Conservation (phyloP, 2,113 vertebrate species). For the Dunckerocampus dactyliophorus region DNA sequence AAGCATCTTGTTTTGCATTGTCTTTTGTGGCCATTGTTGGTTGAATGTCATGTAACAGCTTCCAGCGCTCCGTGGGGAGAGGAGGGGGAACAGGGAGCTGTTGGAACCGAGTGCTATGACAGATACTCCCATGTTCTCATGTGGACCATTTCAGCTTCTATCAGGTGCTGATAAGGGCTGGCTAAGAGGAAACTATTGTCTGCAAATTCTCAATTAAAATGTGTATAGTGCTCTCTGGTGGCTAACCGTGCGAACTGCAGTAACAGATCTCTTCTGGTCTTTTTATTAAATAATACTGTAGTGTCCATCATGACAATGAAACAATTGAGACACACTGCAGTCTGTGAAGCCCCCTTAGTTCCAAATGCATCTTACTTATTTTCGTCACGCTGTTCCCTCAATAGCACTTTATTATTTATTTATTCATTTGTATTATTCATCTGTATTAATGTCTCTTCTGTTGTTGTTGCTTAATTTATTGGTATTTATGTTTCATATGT, state of each 20-base stretch:
- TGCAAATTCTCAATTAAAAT: slow-evolving; percentile 32
- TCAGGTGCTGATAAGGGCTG: slow-evolving; percentile 30
- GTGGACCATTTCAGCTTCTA: slow-evolving; percentile 4
- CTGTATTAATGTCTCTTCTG: too few relatives aligned
- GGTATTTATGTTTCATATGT: too few relatives aligned
- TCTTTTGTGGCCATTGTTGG: slow-evolving; percentile 58
- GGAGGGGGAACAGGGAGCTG: slow-evolving; percentile 20
- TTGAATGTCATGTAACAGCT: slow-evolving; percentile 53
- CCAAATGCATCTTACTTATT: too few relatives aligned
- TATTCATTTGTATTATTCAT: too few relatives aligned
- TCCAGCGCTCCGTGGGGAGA: slow-evolving; percentile 46
- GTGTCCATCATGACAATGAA: too few relatives aligned
- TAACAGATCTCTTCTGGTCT: not conserved
- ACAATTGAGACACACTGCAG: too few relatives aligned
- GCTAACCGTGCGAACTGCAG: slow-evolving; percentile 21
- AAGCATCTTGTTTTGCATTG: slow-evolving; percentile 61
- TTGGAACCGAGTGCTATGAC: slow-evolving; percentile 41
- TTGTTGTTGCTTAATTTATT: too few relatives aligned
- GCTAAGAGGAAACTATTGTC: slow-evolving; percentile 32
- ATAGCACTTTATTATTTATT: too few relatives aligned
- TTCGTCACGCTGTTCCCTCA: too few relatives aligned
- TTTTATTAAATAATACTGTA: too few relatives aligned
- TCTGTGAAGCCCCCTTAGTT: too few relatives aligned
- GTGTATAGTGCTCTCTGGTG: slow-evolving; percentile 56
- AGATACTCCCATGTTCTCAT: slow-evolving; percentile 20